Evolutionary conservation across 2,888 invertebrate genomes (phyloP), one percentile per base, ranked within the genome.

Genomic region (Xestia c-nigrum): DNA sequence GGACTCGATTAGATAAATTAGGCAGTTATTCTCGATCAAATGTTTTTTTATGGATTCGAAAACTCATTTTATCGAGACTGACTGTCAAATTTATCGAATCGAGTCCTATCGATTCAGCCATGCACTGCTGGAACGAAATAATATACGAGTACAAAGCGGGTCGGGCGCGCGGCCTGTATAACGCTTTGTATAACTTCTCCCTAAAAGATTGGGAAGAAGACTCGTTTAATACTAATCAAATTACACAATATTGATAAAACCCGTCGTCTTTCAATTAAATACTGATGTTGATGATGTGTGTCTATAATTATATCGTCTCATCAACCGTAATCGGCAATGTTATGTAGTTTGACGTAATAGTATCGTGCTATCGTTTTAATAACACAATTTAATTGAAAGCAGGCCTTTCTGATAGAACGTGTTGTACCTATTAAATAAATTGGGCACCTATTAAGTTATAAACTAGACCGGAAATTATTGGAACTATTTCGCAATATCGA

Each of bases 361-460:
- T 64, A 75, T 73, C 78, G 76, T 84, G 85, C 47, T 71, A 78
- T 77, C 72, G 57, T 57, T 78, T 65, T 86, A 80, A 83, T 88
- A 85, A 85, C 76, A 65, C 55, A 77, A 59, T 65, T 71, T 68
- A 46, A 68, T 72, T 72, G 68, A 74, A 79, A 74, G 24, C 55
- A 57, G 40, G 69, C 65, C 59, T 83, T n/a, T 61, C 43, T 68
- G 57, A n/a, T 57, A 24, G 50, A 78, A 65, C 64, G 68, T 84
- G 84, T 63, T 74, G 21, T 52, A 59, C 43, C 46, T 74, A 82
- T 83, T 78, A 72, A 69, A 66, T 74, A 31, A 65, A 66, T 83
- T 59, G 38, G 46, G 74, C 21, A 21, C 21, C 21, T 52, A 19
- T 14, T 69, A 64, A 59, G 16, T 40, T 21, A 61, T 61, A 24